Base-by-base conservation (phyloP, 2,113 vertebrate species). In the Loxodonta africana region DNA sequence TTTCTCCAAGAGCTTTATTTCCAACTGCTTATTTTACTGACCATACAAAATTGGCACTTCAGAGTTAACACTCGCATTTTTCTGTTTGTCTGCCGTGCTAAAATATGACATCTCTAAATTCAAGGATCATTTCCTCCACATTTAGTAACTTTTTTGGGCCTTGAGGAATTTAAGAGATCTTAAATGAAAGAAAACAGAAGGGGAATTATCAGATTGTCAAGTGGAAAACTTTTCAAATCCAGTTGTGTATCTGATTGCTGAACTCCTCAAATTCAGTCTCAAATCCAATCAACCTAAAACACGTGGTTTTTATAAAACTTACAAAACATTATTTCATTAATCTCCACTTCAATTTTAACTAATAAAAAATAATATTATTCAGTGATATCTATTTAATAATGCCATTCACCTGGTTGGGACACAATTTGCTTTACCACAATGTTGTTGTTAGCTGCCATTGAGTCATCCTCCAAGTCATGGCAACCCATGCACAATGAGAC, bases 1-100 rank as follows among this genome's bases (percentile, higher is more conserved):
- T 91, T 80, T 86, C 63, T 26, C 10, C 83, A 67, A 62, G 53
- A 80, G 73, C 80, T 86, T 88, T 53, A 44, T 74, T 84, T 44
- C 44, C 85, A 82, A 37, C 53, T 86, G 65, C 86, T 92, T 95
- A 93, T 93, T 96, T 97, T 93, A 95, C 96, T 97, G 97, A 93
- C 95, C 95, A 95, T 83, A n/a, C 81, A 78, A 89, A 95, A 96
- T 89, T 89, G 80, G 62, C 46, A 80, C 73, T 95, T 96, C 21
- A 81, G 67, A 91, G 60, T 93, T 95, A 93, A 94, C 60, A 83
- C 7, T 73, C 67, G 26, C 26, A 85, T 86, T 87, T 95, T 65
- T 85, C 86, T 82, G 30, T 69, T 94, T 82, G 25, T 95, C 37
- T 95, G 73, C n/a, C 33, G 4, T 37, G 15, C 60, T 78, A 20